Percentiles rank a stretch among this genome's conserved stretches.
These are phyloP conservation scores for Yponomeuta plumbellus DNA, from an alignment of 2,888 invertebrate genomes.

Conservation along the genomic window DNA sequence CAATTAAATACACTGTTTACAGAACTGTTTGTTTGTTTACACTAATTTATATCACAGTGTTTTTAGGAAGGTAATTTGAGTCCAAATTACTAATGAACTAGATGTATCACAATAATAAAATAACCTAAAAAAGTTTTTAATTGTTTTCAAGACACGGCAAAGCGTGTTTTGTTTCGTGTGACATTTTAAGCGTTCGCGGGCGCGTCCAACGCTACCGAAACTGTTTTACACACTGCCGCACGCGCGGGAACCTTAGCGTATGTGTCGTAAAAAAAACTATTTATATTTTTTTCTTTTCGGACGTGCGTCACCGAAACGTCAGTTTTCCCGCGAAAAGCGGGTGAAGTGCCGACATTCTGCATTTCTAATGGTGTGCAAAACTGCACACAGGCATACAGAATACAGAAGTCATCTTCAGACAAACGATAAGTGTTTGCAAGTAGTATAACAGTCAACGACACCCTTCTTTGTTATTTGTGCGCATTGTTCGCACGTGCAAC, in stretches of 20 bases:
- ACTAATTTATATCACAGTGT: constrained; percentile 49
- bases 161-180: neutral
- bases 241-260: neutral
- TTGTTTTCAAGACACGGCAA: neutral
- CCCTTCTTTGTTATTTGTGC: no score
- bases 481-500: no score
- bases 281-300: neutral
- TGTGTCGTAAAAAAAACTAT: neutral
- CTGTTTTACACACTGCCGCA: neutral
- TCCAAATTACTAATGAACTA: constrained; percentile 36
- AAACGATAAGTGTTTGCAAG: no score
- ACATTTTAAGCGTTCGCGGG: neutral
- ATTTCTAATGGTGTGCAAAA: constrained; percentile 22
- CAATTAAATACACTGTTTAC: constrained; percentile 1
- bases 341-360: constrained; percentile 20
- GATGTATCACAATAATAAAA: constrained; percentile 16
- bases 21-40: constrained; percentile 12
- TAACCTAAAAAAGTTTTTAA: neutral
- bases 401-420: no score
- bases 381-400: no score
- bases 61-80: constrained; percentile 20
- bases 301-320: neutral
- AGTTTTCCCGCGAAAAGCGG: constrained; percentile 32
- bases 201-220: neutral
- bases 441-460: no score